A percentile compares a stretch with the other conserved stretches of the same genome.
Conservation (phyloP, 2,888 invertebrate species). For the Meganola albula region DNA sequence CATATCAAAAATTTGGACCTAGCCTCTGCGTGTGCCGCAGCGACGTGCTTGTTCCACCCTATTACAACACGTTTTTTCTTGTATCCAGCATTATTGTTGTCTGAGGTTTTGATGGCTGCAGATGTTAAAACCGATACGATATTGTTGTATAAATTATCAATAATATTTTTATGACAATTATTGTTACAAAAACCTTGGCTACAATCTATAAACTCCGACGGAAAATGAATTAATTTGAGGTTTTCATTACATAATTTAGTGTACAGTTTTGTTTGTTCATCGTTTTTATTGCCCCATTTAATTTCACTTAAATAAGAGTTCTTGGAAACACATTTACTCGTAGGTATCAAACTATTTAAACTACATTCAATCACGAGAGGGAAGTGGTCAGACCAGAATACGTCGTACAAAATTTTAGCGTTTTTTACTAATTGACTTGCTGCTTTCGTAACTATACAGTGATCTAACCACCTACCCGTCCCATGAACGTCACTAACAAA, state of each 20-base stretch:
- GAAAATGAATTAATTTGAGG: no score
- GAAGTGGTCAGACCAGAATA: constrained; percentile 5
- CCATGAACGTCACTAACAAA: constrained; percentile 1
- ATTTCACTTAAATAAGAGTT: neutral
- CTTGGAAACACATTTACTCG: neutral
- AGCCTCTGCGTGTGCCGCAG: neutral
- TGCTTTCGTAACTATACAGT: constrained; percentile 6
- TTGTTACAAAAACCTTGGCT: neutral
- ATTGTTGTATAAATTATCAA: neutral
- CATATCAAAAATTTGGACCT: neutral
- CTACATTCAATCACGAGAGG: neutral
- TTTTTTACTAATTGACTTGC: neutral
- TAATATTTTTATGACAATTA: neutral
- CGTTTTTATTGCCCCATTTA: neutral
- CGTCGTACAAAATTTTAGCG: constrained; percentile 1
- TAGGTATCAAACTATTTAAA: neutral
- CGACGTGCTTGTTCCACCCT: constrained; percentile 4
- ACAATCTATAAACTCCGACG: neutral
- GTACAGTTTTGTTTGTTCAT: neutral
- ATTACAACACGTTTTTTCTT: neutral
- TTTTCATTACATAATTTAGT: neutral
- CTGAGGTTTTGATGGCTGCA: neutral
- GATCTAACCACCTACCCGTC: constrained; percentile 4
- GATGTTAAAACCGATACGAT: neutral
- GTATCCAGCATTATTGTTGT: neutral